These are phyloP conservation scores for Chaetodon trifascialis DNA, from an alignment of 2,113 vertebrate genomes.

Conservation along the genomic window DNA sequence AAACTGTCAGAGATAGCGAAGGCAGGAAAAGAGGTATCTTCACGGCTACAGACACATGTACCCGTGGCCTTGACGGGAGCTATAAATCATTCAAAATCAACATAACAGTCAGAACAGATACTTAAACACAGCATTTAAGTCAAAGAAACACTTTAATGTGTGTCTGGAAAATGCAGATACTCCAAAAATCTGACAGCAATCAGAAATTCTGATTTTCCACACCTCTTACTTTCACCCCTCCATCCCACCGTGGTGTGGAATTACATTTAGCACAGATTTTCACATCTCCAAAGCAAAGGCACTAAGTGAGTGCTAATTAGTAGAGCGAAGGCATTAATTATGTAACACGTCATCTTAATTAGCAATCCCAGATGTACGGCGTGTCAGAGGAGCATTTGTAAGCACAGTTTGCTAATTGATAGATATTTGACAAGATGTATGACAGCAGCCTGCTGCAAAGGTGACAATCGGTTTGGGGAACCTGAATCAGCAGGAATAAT, in stretches of 20 bases:
- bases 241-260: constrained; percentile 32
- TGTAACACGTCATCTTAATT: constrained; percentile 84
- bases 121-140: not conserved
- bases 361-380: constrained; percentile 78
- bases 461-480: constrained; percentile 25
- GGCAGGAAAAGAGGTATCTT: constrained; percentile 8
- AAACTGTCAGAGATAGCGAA: constrained; percentile 43
- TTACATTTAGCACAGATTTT: constrained; percentile 74
- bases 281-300: constrained; percentile 69
- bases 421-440: constrained; percentile 68
- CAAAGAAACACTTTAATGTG: not conserved
- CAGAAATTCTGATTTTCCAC: not conserved
- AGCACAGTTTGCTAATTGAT: constrained; percentile 82
- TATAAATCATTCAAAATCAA: constrained; percentile 28
- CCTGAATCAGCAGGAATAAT: not conserved
- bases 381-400: constrained; percentile 79
- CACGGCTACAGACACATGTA: constrained; percentile 1
- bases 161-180: not conserved
- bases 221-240: not conserved
- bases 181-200: not conserved
- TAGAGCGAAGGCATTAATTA: constrained; percentile 82
- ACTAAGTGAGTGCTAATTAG: constrained; percentile 85
- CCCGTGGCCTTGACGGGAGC: constrained; percentile 9
- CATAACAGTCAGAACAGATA: not conserved
- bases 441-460: constrained; percentile 43